These are phyloP conservation scores for Aphaenogaster rudis DNA, from an alignment of 1,140 invertebrate genomes.

Conservation along the genomic window DNA sequence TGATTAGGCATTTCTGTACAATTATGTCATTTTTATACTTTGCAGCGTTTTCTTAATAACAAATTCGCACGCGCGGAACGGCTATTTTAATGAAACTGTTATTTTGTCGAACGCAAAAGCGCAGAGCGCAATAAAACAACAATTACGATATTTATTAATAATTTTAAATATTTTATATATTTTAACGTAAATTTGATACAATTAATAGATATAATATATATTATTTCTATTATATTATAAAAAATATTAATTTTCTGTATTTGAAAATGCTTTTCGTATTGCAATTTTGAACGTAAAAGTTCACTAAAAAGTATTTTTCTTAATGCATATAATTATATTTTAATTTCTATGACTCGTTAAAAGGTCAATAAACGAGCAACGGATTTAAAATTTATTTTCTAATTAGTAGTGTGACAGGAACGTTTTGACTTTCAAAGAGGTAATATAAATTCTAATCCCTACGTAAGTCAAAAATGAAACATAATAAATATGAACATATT, in stretches of 20 bases:
- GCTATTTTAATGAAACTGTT: neutral
- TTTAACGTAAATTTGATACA: neutral
- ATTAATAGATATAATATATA: neutral
- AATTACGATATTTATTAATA: neutral
- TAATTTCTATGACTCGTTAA: neutral
- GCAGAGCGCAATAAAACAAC: neutral
- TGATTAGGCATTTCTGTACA: neutral
- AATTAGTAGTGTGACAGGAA: too few species aligned
- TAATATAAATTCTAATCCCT: too few species aligned
- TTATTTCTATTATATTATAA: neutral
- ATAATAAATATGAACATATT: too few species aligned
- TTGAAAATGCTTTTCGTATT: neutral
- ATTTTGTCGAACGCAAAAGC: neutral
- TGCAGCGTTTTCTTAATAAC: neutral
- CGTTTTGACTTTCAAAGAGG: too few species aligned
- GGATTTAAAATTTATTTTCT: too few species aligned
- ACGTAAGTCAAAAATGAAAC: too few species aligned
- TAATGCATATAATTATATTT: neutral
- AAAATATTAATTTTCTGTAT: neutral
- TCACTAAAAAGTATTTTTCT: neutral
- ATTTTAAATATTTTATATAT: conserved; percentile 2
- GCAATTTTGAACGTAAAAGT: neutral
- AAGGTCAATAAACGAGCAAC: too few species aligned
- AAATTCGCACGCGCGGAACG: neutral
- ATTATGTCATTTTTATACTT: neutral